A percentile compares a stretch with the other conserved stretches of the same genome.
These are phyloP conservation scores for Zelleria hepariella DNA, from an alignment of 2,888 invertebrate genomes.

Conservation along the genomic window DNA sequence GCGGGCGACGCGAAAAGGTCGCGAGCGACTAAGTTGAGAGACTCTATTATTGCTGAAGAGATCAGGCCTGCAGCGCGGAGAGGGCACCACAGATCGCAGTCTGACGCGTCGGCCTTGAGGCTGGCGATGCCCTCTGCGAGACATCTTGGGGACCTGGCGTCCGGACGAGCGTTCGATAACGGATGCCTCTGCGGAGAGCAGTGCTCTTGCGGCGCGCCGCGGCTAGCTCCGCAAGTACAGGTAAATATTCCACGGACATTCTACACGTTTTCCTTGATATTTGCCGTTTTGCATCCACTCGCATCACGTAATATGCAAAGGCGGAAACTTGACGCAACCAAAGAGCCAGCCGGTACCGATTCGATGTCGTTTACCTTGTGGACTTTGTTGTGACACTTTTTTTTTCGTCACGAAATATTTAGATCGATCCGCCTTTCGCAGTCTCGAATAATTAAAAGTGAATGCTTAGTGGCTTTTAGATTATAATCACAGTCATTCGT, in stretches of 20 bases:
- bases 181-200: conserved; percentile 92
- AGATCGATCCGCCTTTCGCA: not conserved
- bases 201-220: conserved; percentile 72
- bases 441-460: not conserved
- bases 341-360: not conserved
- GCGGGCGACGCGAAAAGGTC: conserved; percentile 74
- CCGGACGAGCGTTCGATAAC: conserved; percentile 96
- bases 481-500: not conserved
- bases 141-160: conserved; percentile 90
- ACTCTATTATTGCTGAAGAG: conserved; percentile 59
- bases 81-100: conserved; percentile 79
- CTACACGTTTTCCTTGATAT: not conserved
- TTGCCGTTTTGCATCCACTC: not conserved
- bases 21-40: conserved; percentile 52
- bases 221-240: conserved; percentile 62
- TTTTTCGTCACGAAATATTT: not conserved
- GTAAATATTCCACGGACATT: conserved; percentile 21
- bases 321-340: not conserved
- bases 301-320: not conserved
- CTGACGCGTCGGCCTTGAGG: conserved; percentile 82
- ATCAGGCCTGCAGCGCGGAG: conserved; percentile 59
- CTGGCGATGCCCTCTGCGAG: conserved; percentile 71
- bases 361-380: conserved; percentile 2
- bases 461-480: not conserved
- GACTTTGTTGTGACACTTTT: not conserved